Evolutionary conservation across 2,113 vertebrate species (phyloP), one percentile per base, ranked within the genome.

Genomic region (Pogonocichla stellata): DNA sequence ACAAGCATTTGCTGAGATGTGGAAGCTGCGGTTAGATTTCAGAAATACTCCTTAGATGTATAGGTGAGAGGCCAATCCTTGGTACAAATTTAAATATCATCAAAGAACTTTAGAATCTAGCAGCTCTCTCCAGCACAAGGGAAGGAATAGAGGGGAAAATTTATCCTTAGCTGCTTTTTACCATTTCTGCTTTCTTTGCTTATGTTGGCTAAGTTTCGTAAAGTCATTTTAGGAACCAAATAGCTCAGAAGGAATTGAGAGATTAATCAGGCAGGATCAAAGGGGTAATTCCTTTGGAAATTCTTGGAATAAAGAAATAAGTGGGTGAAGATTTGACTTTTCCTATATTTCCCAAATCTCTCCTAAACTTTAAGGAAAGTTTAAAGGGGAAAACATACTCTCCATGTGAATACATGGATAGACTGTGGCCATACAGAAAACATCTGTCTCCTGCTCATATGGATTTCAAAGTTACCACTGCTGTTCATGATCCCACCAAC

Each of bases 71-170:
- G 71, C 34, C 74, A 96, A 7, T 40, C 70, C 62, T 65, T 61
- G 57, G 71, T 34, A 82, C 22, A 65, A 75, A 86, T 88, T 15
- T 80, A 71, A 90, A 88, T 88, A 90, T 50, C 84, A 86, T 91
- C 90, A 95, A 94, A 96, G 92, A 92, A 69, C 58, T 90, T 92
- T 34, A 69, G 57, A 82, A 72, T 65, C 79, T 26, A 73, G 36
- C 25, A 73, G 45, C 28, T 88, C 45, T 26, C 40, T 82, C 31
- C 40, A 75, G 54, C 13, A 65, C 0, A 2, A 48, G 29, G 23
- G 18, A 88, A 74, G 42, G 23, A 88, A 77, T 11, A 78, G 29
- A 90, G 57, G 20, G 25, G n/a, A 74, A 87, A 78, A 71, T 43
- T 74, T 47, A 70, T 31, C 34, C 38, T 81, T 48, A 83, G 16